Conservation (phyloP, 2,113 vertebrate genomes). For the Tautogolabrus adspersus region DNA sequence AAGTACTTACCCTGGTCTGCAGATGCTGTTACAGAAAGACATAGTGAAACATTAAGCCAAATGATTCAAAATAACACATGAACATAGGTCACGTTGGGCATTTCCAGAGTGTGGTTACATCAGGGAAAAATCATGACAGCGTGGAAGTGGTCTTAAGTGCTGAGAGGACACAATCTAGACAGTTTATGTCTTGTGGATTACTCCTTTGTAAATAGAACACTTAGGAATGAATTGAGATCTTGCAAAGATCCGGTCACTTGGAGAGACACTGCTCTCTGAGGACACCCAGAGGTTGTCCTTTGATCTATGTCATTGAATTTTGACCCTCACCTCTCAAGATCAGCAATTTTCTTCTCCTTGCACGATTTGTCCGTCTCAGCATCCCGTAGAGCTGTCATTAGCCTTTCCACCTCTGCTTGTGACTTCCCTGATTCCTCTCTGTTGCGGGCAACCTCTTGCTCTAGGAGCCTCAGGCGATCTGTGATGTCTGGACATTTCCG, state of each 20-base stretch:
- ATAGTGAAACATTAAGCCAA: slow-evolving; percentile 49
- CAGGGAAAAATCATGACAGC: slow-evolving; percentile 52
- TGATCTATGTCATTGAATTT: slow-evolving; percentile 8
- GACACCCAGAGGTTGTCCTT: slow-evolving; percentile 46
- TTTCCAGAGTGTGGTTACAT: slow-evolving; percentile 52
- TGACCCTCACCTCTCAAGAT: slow-evolving; percentile 92
- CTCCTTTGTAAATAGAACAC: slow-evolving; percentile 70
- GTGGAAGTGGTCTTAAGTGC: slow-evolving; percentile 72
- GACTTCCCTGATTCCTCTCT: slow-evolving; percentile 93
- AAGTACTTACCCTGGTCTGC: slow-evolving; percentile 80
- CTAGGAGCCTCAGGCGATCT: slow-evolving; percentile 91
- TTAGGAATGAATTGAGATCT: slow-evolving; percentile 58
- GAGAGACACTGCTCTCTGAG: slow-evolving; percentile 29
- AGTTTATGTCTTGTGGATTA: slow-evolving; percentile 74
- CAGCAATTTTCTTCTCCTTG: slow-evolving; percentile 94
- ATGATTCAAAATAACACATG: slow-evolving; percentile 36
- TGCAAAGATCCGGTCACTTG: slow-evolving; percentile 47
- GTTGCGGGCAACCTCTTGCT: slow-evolving; percentile 93
- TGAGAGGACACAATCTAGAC: slow-evolving; percentile 63
- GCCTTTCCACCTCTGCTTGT: slow-evolving; percentile 92
- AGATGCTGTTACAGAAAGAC: slow-evolving; percentile 57
- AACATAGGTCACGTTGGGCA: slow-evolving; percentile 21
- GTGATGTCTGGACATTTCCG: slow-evolving; percentile 90
- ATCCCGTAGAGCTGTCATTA: slow-evolving; percentile 92
- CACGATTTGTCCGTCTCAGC: slow-evolving; percentile 92